Conservation (phyloP, 2,888 invertebrate genomes). For the Eristalis tenax region DNA sequence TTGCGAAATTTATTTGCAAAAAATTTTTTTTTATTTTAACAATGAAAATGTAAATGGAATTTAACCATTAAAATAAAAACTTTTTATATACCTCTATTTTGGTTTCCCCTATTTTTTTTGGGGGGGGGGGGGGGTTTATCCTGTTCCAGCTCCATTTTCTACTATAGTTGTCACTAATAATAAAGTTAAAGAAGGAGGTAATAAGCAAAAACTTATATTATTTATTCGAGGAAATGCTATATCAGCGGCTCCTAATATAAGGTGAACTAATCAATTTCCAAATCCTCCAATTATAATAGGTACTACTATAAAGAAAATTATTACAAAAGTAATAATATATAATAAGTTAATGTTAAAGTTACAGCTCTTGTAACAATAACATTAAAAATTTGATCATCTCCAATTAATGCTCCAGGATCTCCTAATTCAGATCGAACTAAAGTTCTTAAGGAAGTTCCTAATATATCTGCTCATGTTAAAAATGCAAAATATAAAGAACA, state of each 20-base stretch:
- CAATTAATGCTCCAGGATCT: slow-evolving; percentile 86
- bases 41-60: slow-evolving; percentile 83
- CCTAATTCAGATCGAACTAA: slow-evolving; percentile 89
- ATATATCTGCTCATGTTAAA: slow-evolving; percentile 86
- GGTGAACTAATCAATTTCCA: slow-evolving; percentile 90
- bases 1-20: slow-evolving; percentile 76
- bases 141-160: slow-evolving; percentile 88
- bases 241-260: slow-evolving; percentile 90
- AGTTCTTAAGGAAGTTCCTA: slow-evolving; percentile 87
- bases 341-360: no score
- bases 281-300: slow-evolving; percentile 91
- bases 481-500: slow-evolving; percentile 88
- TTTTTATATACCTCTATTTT: slow-evolving; percentile 85
- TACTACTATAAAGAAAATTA: slow-evolving; percentile 91
- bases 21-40: slow-evolving; percentile 83
- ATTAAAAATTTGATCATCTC: slow-evolving; percentile 90
- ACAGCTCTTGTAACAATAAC: slow-evolving; percentile 90
- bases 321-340: no score
- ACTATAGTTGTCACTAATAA: slow-evolving; percentile 85
- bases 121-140: no score
- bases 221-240: slow-evolving; percentile 92
- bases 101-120: no score
- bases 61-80: slow-evolving; percentile 82
- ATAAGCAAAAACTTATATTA: slow-evolving; percentile 91
- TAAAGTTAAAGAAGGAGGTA: slow-evolving; percentile 82